Percentiles rank a stretch among this genome's conserved stretches.
These are phyloP conservation scores for Gymnorhina tibicen DNA, from an alignment of 2,113 vertebrate species.

Conservation along the genomic window DNA sequence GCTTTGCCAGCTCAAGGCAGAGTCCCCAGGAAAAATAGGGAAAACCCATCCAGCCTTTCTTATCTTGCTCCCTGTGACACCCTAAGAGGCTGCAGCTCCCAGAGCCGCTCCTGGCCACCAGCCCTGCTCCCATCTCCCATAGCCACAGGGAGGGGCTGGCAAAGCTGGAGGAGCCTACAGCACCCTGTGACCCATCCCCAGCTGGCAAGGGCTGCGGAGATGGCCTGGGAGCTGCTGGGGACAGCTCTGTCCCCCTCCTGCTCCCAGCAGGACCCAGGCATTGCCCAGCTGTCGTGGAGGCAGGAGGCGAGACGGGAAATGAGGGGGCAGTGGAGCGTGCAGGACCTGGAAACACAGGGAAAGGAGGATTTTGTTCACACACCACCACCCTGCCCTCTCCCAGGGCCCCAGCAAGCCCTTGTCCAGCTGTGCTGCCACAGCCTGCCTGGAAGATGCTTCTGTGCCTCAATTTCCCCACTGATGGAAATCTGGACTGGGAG, in stretches of 20 bases:
- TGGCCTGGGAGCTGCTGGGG: not conserved
- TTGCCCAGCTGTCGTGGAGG: not conserved
- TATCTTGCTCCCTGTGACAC: not conserved
- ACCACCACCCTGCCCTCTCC: not conserved
- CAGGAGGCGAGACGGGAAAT: not conserved
- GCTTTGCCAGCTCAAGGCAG: not conserved
- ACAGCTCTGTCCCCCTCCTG: not conserved
- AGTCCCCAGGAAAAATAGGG: not conserved
- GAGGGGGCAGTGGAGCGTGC: not conserved
- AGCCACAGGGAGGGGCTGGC: accelerated
- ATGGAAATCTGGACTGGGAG: not conserved
- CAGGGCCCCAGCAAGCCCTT: not conserved
- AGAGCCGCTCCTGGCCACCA: not conserved
- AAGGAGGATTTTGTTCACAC: not conserved
- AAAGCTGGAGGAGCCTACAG: not conserved
- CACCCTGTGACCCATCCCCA: not conserved
- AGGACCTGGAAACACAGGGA: not conserved
- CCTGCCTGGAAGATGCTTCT: not conserved
- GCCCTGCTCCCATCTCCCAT: not conserved
- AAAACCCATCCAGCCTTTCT: not conserved
- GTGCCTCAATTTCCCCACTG: not conserved
- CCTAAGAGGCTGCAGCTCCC: not conserved
- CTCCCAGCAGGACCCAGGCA: not conserved
- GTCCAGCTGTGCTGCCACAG: accelerated
- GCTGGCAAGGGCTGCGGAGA: not conserved